Base-by-base conservation (phyloP, 1,140 invertebrate species). In the Drosophila watanabei region DNA sequence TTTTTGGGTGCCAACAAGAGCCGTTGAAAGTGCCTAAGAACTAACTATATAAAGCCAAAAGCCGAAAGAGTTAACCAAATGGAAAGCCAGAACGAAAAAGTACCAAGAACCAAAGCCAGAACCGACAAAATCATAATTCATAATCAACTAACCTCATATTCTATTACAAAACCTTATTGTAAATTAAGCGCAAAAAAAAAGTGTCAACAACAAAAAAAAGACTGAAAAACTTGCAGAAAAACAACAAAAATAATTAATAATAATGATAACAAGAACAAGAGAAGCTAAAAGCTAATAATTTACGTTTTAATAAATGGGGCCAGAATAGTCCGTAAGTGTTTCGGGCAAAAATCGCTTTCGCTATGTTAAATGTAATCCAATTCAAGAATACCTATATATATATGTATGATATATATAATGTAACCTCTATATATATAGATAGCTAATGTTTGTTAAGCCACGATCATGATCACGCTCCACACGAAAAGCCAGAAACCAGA, bases 291-390 rank as follows among this genome's bases (percentile, higher is more conserved):
- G 66, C 6, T 61, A 80, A 78, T 63, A 43, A 35, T 41, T 63
- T 45, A 73, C 51, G 37, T 77, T 64, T 35, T 54, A 68, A 70
- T 58, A 24, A 24, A 92, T 92, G 92, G 92, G 92, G 92, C 92
- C 91, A 93, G 82, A 85, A 90, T 93, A 92, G 92, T 93, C 84
- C 87, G 91, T 93, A 93, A 93, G 92, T 93, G 89, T 93, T 65
- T 93, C 91, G 92, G 92, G 79, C 76, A 78, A 93, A 93, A 92
- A 84, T 92, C 89, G 90, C 80, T 83, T 85, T 92, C 79, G 91
- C 82, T 77, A 86, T 91, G 79, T 85, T 85, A 70, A 92, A 72
- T 80, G 68, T 79, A 79, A 77, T 77, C 70, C 69, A 56, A 69
- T 77, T 72, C 73, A 78, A 79, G 51, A 57, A 78, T 70, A 70